phyloP scores from a whole-genome alignment of 2,888 invertebrate genomes.

The Yponomeuta sedellus region DNA sequence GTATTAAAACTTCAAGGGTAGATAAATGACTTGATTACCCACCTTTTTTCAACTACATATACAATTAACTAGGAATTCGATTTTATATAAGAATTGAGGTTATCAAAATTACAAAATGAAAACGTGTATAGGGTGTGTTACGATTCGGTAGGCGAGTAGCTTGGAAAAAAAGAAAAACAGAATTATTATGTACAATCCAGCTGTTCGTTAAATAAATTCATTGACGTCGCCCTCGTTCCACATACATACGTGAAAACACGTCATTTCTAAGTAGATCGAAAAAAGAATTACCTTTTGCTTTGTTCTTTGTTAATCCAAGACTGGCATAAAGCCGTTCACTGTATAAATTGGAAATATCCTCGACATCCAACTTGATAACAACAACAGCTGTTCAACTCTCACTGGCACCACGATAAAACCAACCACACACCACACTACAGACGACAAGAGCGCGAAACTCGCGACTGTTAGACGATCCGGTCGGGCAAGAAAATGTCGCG shows the following conservation, averaged over 20 bases:
- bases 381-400: conserved; percentile 38
- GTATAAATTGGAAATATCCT: conserved; percentile 20
- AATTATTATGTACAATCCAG: neutral
- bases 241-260: conserved; percentile 24
- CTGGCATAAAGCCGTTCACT: conserved; percentile 6
- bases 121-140: neutral
- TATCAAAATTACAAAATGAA: neutral
- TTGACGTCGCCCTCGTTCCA: conserved; percentile 45
- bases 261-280: conserved; percentile 4
- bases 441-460: conserved; percentile 59
- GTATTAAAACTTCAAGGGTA: too few species aligned
- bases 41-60: too few species aligned
- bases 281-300: conserved; percentile 13
- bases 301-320: conserved; percentile 13
- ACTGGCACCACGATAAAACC: conserved; percentile 40
- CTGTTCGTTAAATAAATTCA: conserved; percentile 17
- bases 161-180: neutral
- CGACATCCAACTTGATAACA: conserved; percentile 31
- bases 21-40: too few species aligned
- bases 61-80: too few species aligned
- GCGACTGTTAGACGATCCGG: conserved; percentile 31
- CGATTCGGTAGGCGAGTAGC: too few species aligned
- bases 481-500: neutral
- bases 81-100: too few species aligned
- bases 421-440: conserved; percentile 45